Evolutionary conservation across 2,113 vertebrate species (phyloP), one percentile per base, ranked within the genome.

Genomic region (Thryonomys swinderianus): DNA sequence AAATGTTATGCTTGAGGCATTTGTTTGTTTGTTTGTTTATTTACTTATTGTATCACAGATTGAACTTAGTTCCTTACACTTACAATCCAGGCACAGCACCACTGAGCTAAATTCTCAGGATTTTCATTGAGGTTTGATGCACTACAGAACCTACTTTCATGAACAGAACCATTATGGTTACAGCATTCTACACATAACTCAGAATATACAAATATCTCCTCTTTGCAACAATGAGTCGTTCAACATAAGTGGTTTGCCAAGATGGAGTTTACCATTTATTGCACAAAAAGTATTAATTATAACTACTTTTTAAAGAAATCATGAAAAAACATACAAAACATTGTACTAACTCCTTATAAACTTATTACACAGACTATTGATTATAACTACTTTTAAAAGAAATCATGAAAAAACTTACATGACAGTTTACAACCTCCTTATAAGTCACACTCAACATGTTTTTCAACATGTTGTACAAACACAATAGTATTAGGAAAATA

Each of bases 401-500:
- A 71, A 76, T 69, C 57, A 87, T 61, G 48, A 71, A 89, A 83
- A 80, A 88, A 88, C 67, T 1, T 48, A 83, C 18, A 57, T 74
- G 88, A 78, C 48, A 66, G 73, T 88, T 69, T 73, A 80, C 13
- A 7, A 67, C 30, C 4, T 59, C 62, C 90, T 69, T 85, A 73
- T 51, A 94, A 86, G n/a, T n/a, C n/a, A n/a, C n/a, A n/a, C n/a
- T n/a, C n/a, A n/a, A n/a, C n/a, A n/a, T n/a, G n/a, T n/a, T n/a
- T n/a, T n/a, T n/a, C n/a, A n/a, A n/a, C n/a, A n/a, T n/a, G n/a
- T n/a, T n/a, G n/a, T n/a, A n/a, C n/a, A 18, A 84, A 10, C 40
- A 92, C 23, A 76, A 57, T 89, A 40, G 53, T 83, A 94, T 73
- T 86, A 79, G 27, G 48, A 51, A 51, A 85, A 89, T 78, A 79